Percentiles rank a stretch among this genome's conserved stretches.
Evolutionary conservation across 2,888 invertebrate genomes (phyloP).

Genomic region (Pandemis corylana): DNA sequence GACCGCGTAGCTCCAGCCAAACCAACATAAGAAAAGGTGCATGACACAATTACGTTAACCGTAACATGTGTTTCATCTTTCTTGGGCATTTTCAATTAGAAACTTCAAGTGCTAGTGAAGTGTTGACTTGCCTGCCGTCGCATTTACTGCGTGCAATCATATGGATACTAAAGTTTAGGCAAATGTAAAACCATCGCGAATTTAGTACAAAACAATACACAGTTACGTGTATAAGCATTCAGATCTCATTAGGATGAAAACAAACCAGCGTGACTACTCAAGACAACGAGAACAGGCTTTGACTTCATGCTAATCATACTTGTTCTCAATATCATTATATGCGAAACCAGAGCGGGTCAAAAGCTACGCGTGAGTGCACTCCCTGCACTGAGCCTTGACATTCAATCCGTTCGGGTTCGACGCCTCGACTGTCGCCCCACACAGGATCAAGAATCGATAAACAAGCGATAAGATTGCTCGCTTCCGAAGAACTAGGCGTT

Average conservation of each 20-base stretch:
- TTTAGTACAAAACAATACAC: no score
- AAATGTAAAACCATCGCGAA: no score
- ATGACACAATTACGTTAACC: neutral
- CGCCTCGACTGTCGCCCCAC: conserved; percentile 34
- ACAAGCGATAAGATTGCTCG: conserved; percentile 16
- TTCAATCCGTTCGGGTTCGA: conserved; percentile 37
- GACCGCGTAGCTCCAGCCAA: neutral
- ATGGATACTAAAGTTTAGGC: no score
- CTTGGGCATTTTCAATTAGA: no score
- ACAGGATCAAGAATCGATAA: conserved; percentile 14
- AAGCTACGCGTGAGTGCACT: neutral
- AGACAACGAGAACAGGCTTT: neutral
- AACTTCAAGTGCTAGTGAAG: no score
- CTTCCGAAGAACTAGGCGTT: conserved; percentile 17
- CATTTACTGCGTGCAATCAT: no score
- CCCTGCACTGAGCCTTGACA: conserved; percentile 46
- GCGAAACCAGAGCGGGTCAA: neutral
- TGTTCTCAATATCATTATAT: neutral
- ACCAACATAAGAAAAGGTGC: neutral
- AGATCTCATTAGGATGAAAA: no score
- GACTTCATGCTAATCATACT: neutral
- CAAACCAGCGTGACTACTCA: no score
- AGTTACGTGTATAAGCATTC: no score
- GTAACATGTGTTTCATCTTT: no score
- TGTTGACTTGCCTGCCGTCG: no score